Evolutionary conservation across 2,888 invertebrate genomes (phyloP).

Genomic region (Anticlea derivata): DNA sequence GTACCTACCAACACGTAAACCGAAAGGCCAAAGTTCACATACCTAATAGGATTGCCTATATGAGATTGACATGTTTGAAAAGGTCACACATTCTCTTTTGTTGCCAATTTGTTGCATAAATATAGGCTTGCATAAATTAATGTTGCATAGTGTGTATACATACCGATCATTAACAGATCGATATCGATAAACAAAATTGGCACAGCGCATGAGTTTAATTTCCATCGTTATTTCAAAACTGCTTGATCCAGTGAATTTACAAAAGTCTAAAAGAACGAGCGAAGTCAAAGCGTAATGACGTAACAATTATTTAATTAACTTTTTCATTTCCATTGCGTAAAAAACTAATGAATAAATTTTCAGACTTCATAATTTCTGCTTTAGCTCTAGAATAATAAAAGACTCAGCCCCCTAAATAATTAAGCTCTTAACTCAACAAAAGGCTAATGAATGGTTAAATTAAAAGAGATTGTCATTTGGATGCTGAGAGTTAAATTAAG

Average conservation of each 20-base stretch:
- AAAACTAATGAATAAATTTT: slow-evolving; percentile 18
- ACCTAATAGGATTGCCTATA: slow-evolving; percentile 27
- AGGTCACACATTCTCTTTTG: slow-evolving; percentile 33
- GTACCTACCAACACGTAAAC: not conserved
- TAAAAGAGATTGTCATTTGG: slow-evolving; percentile 38
- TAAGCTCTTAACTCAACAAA: slow-evolving; percentile 37
- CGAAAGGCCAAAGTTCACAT: slow-evolving; percentile 23
- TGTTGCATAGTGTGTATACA: not conserved
- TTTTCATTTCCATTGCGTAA: slow-evolving; percentile 6
- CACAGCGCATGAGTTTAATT: too few species aligned
- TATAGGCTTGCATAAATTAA: slow-evolving; percentile 6
- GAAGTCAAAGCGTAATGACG: too few species aligned
- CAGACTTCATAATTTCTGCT: slow-evolving; percentile 24
- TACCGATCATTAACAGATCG: not conserved
- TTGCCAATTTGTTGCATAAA: slow-evolving; percentile 26
- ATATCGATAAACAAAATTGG: not conserved
- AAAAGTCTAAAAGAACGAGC: not conserved
- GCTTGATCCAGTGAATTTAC: not conserved
- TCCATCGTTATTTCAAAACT: too few species aligned
- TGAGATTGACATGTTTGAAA: slow-evolving; percentile 28
- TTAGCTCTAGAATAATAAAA: slow-evolving; percentile 30
- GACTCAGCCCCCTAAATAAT: slow-evolving; percentile 31
- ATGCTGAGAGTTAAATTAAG: slow-evolving; percentile 35
- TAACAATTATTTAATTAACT: slow-evolving; percentile 1
- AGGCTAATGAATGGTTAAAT: slow-evolving; percentile 38